These are phyloP conservation scores for Galerucella pusilla DNA, from an alignment of 2,888 invertebrate genomes.

Conservation along the genomic window DNA sequence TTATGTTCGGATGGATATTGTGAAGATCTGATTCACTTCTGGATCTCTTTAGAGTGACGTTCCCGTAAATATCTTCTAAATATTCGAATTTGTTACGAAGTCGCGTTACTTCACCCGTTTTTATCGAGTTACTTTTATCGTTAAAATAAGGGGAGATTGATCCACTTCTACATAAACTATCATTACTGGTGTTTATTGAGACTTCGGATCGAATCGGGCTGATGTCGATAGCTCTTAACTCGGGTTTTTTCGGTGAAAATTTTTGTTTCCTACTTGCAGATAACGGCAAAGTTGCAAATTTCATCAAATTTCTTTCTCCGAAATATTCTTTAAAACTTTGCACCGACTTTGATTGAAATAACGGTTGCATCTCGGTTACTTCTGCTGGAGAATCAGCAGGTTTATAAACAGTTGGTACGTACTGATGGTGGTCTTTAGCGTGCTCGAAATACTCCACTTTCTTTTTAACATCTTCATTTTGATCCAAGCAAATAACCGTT, in stretches of 20 bases:
- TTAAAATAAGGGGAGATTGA: constrained; percentile 81
- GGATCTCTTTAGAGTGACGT: constrained; percentile 65
- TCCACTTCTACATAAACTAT: constrained; percentile 76
- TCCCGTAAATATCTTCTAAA: constrained; percentile 62
- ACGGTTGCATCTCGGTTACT: constrained; percentile 42
- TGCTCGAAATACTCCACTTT: constrained; percentile 87
- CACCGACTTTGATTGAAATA: constrained; percentile 71
- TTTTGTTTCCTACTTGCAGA: constrained; percentile 65
- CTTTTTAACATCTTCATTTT: constrained; percentile 73
- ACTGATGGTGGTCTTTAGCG: constrained; percentile 69
- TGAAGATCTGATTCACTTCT: constrained; percentile 85
- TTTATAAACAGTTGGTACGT: constrained; percentile 62
- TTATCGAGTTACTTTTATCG: constrained; percentile 74
- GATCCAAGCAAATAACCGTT: constrained; percentile 74
- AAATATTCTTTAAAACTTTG: constrained; percentile 85
- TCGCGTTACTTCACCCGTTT: constrained; percentile 81
- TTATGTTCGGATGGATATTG: constrained; percentile 68
- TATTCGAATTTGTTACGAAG: constrained; percentile 84
- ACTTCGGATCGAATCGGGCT: constrained; percentile 62
- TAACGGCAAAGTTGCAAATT: constrained; percentile 69
- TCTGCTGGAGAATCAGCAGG: constrained; percentile 66
- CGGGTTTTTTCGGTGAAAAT: constrained; percentile 65
- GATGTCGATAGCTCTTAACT: constrained; percentile 60
- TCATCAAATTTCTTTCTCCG: constrained; percentile 76
- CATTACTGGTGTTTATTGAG: constrained; percentile 70